phyloP scores from a whole-genome alignment of 2,888 invertebrate genomes.

The Baronia brevicornis region DNA sequence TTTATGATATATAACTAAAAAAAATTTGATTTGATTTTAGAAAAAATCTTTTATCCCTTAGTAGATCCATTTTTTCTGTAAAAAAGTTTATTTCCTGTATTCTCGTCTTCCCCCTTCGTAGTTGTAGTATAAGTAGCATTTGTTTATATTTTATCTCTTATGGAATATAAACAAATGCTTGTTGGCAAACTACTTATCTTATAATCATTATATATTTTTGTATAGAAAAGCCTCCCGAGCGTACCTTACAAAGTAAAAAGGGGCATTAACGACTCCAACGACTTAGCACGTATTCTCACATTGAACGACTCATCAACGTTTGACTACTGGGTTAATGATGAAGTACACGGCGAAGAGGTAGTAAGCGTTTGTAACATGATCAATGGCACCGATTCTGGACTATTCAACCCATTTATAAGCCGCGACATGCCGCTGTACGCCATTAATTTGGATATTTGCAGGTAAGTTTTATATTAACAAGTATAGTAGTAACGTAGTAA shows the following conservation, averaged over 20 bases:
- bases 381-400: slow-evolving; percentile 80
- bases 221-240: slow-evolving; percentile 48
- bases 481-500: no score
- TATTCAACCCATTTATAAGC: slow-evolving; percentile 78
- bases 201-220: neutral
- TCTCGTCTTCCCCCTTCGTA: no score
- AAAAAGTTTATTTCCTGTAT: no score
- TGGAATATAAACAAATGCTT: neutral
- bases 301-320: slow-evolving; percentile 57
- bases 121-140: no score
- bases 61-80: no score
- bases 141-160: neutral
- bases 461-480: no score
- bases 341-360: slow-evolving; percentile 39
- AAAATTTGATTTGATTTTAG: no score
- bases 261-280: slow-evolving; percentile 61
- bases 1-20: no score
- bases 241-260: slow-evolving; percentile 76
- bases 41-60: no score
- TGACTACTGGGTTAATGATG: slow-evolving; percentile 20
- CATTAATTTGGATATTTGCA: slow-evolving; percentile 81
- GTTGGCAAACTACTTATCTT: neutral
- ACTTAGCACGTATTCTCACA: slow-evolving; percentile 65
- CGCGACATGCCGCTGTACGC: slow-evolving; percentile 68
- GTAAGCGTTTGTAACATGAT: slow-evolving; percentile 78